Percentiles rank a stretch among this genome's conserved stretches.
phyloP scores from a whole-genome alignment of 1,140 invertebrate species.

The Drosophila watanabei region DNA sequence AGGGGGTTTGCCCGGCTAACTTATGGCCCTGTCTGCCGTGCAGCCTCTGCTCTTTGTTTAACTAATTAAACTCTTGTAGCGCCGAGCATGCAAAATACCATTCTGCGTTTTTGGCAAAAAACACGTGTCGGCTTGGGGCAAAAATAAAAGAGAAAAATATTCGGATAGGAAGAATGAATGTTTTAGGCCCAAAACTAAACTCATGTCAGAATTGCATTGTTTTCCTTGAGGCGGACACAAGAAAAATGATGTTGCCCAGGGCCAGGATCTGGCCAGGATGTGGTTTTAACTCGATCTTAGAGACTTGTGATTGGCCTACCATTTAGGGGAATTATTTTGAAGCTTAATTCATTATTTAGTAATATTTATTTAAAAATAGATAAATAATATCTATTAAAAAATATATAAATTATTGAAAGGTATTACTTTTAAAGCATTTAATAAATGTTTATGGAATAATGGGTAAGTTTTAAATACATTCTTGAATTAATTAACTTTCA shows the following conservation, averaged over 20 bases:
- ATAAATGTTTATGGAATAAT: too few relatives aligned
- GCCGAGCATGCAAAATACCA: constrained; percentile 68
- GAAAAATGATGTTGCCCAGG: constrained; percentile 70
- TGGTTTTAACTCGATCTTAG: neutral
- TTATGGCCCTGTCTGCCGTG: constrained; percentile 40
- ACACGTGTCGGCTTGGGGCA: constrained; percentile 23
- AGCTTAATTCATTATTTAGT: too few relatives aligned
- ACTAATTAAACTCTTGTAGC: constrained; percentile 79
- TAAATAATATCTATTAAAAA: too few relatives aligned
- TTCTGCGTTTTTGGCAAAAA: constrained; percentile 33
- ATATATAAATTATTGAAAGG: too few relatives aligned
- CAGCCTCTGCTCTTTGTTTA: constrained; percentile 49
- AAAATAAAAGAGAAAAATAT: constrained; percentile 15
- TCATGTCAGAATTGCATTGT: constrained; percentile 72
- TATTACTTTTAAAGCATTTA: too few relatives aligned
- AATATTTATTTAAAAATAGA: too few relatives aligned
- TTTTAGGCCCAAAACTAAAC: constrained; percentile 43
- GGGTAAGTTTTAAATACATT: neutral
- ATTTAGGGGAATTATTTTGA: neutral
- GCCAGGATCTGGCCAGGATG: constrained; percentile 22
- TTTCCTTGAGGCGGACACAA: constrained; percentile 56
- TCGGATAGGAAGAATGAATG: constrained; percentile 1
- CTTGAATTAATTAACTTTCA: neutral
- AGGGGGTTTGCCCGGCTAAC: constrained; percentile 33
- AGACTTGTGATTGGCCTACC: neutral